A percentile compares a stretch with the other conserved stretches of the same genome.
Conservation (phyloP, 2,888 invertebrate genomes). For the Parasteatoda lunata region DNA sequence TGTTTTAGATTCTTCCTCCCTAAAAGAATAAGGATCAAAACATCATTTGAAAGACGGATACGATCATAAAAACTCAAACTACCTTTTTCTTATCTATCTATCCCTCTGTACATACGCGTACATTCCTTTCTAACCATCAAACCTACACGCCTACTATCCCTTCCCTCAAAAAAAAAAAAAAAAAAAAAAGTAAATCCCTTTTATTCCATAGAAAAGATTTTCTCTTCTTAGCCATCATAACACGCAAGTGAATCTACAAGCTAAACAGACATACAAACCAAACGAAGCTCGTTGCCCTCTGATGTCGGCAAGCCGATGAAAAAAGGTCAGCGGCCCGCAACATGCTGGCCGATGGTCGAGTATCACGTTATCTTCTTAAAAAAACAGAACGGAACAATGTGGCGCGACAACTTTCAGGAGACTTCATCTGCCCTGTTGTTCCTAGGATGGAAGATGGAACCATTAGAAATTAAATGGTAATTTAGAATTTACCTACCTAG, state of each 20-base stretch:
- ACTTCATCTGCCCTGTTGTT: constrained; percentile 6
- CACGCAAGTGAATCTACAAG: background rate
- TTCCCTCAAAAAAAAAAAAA: constrained; percentile 5
- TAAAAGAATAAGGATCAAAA: too few species aligned
- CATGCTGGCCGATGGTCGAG: background rate
- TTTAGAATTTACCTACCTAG: constrained; percentile 9
- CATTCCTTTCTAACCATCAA: constrained; percentile 31
- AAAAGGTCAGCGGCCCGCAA: constrained; percentile 56
- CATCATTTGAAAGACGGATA: background rate
- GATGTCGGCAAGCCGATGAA: constrained; percentile 24
- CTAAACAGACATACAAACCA: constrained; percentile 6
- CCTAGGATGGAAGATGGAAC: constrained; percentile 30
- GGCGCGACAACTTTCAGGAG: constrained; percentile 25
- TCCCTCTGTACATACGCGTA: constrained; percentile 31
- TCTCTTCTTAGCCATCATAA: background rate
- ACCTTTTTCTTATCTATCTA: background rate
- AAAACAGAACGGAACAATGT: constrained; percentile 47
- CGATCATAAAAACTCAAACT: constrained; percentile 11
- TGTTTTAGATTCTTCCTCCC: too few species aligned
- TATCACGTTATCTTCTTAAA: constrained; percentile 11
- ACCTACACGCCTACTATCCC: background rate
- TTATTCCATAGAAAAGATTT: constrained; percentile 19
- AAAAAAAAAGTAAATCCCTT: background rate
- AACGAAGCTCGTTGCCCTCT: constrained; percentile 59
- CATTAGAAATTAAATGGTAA: constrained; percentile 38